Evolutionary conservation across 2,797 vertebrate genomes (phyloP).

Genomic region (Tenualosa ilisha): DNA sequence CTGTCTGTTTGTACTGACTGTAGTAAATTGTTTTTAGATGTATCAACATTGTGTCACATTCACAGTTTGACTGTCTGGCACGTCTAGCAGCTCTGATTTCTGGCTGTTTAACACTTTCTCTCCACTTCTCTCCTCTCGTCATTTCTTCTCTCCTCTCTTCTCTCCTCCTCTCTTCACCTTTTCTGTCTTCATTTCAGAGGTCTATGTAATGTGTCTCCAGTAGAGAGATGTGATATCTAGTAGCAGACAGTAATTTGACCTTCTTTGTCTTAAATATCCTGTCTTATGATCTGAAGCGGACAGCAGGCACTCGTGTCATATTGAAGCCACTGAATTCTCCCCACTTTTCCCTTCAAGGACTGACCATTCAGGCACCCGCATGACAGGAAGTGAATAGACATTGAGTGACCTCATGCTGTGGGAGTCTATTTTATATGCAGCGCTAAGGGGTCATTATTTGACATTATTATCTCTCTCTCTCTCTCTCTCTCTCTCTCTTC

Average conservation of each 20-base stretch:
- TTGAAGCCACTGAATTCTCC: not conserved
- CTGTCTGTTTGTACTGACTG: not conserved
- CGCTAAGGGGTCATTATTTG: not conserved
- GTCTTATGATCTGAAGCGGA: not conserved
- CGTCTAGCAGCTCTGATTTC: not conserved
- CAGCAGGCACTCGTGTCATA: not conserved
- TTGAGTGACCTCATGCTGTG: not conserved
- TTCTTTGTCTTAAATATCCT: conserved; percentile 10
- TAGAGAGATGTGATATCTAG: not conserved
- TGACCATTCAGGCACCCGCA: not conserved
- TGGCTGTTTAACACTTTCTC: not conserved
- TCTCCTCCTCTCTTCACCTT: not conserved
- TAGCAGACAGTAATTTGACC: not conserved
- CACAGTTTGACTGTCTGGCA: not conserved
- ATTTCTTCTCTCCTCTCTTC: not conserved
- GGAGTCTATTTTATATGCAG: not conserved
- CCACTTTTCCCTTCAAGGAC: not conserved
- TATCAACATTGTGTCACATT: not conserved
- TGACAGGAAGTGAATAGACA: not conserved
- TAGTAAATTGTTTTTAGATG: not conserved
- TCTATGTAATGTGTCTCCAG: not conserved
- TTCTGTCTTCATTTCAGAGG: not conserved
- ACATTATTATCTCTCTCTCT: not conserved
- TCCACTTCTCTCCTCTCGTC: not conserved
- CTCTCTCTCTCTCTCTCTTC: not conserved